phyloP scores from a whole-genome alignment of 1,140 invertebrate species.

The Megalopta genalis region DNA sequence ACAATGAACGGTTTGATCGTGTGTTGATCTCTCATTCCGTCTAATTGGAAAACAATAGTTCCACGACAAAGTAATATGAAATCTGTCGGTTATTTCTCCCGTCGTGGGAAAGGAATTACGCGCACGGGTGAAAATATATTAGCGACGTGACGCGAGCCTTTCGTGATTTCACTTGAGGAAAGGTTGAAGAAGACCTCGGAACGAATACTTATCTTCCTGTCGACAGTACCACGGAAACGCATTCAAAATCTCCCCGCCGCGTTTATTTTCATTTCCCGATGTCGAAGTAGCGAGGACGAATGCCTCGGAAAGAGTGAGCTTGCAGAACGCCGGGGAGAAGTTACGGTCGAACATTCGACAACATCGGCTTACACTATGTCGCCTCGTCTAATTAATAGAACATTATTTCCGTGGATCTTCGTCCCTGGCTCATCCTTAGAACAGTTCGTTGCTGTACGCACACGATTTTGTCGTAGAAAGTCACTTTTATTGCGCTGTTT shows the following conservation, averaged over 20 bases:
- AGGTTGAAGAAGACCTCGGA: constrained; percentile 3
- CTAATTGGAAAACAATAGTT: neutral
- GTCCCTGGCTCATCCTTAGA: neutral
- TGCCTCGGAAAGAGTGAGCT: neutral
- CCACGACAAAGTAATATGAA: neutral
- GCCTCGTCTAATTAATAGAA: neutral
- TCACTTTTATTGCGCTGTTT: too few relatives aligned
- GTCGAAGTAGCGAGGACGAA: constrained; percentile 22
- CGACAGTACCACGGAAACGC: constrained; percentile 5
- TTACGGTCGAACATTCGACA: neutral
- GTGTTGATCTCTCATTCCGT: too few relatives aligned
- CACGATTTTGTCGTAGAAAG: too few relatives aligned
- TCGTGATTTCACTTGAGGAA: constrained; percentile 15
- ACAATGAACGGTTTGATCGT: too few relatives aligned
- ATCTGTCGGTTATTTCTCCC: neutral
- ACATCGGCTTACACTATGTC: neutral
- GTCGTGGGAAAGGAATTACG: neutral
- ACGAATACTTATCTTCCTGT: constrained; percentile 50
- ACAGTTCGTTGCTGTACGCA: neutral
- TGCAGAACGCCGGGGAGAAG: neutral
- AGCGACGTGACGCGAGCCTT: neutral
- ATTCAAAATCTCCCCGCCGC: constrained; percentile 17
- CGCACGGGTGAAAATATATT: neutral
- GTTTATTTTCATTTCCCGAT: constrained; percentile 44
- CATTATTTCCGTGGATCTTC: neutral